These are phyloP conservation scores for Xylophagus ater DNA, from an alignment of 2,888 invertebrate genomes.

Conservation along the genomic window DNA sequence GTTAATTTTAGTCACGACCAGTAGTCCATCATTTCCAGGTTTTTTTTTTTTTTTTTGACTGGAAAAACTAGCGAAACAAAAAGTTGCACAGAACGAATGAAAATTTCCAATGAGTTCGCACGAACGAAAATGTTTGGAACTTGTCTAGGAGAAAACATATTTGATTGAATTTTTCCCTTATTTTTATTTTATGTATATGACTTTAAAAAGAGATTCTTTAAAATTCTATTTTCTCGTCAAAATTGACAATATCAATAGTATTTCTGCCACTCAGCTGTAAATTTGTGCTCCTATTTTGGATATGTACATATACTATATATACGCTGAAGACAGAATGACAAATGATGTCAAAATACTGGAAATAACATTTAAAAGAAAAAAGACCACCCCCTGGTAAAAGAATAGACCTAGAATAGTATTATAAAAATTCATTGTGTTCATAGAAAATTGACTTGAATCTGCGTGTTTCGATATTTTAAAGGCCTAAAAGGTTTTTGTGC, in stretches of 20 bases:
- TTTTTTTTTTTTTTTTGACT: too few species aligned
- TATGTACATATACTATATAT: conserved; percentile 1
- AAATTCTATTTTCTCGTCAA: conserved; percentile 11
- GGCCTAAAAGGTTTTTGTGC: too few species aligned
- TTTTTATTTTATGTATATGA: background rate
- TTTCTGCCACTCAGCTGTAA: conserved; percentile 5
- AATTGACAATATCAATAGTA: conserved; percentile 14
- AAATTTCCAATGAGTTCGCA: conserved; percentile 6
- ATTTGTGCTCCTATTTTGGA: background rate
- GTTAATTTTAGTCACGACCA: too few species aligned
- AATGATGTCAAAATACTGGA: conserved; percentile 17
- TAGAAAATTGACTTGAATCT: too few species aligned
- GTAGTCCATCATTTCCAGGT: too few species aligned
- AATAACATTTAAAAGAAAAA: conserved; percentile 12
- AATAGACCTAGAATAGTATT: conserved; percentile 5
- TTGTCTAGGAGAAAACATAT: background rate
- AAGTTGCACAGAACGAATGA: conserved; percentile 3
- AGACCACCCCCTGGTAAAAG: conserved; percentile 15
- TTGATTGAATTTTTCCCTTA: background rate
- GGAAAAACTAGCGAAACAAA: too few species aligned
- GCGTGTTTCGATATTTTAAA: too few species aligned
- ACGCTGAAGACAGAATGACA: conserved; percentile 19
- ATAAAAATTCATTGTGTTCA: too few species aligned
- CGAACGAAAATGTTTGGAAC: conserved; percentile 2
- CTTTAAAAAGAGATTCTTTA: background rate